These are phyloP conservation scores for Eupeodes latifasciatus DNA, from an alignment of 2,888 invertebrate genomes.

Conservation along the genomic window DNA sequence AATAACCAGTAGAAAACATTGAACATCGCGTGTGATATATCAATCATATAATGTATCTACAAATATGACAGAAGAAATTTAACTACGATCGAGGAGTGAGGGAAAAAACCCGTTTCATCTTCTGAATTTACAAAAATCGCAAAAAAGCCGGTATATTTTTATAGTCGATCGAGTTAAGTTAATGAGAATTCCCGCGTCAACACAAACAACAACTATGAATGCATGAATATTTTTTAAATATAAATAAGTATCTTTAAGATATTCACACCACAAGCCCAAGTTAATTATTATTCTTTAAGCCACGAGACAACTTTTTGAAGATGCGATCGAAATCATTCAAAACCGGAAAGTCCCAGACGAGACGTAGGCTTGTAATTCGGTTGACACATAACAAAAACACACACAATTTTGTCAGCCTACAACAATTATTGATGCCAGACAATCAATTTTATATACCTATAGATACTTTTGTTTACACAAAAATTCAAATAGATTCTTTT, in stretches of 20 bases:
- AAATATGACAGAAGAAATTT: conserved; percentile 23
- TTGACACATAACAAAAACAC: neutral
- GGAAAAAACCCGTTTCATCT: conserved; percentile 28
- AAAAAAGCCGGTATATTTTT: conserved; percentile 42
- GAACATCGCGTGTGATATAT: conserved; percentile 5
- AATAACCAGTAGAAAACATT: conserved; percentile 5
- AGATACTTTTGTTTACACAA: conserved; percentile 14
- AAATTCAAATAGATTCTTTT: neutral
- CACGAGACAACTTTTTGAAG: conserved; percentile 47
- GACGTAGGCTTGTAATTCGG: conserved; percentile 31
- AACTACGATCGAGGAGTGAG: conserved; percentile 5
- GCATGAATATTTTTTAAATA: conserved; percentile 3
- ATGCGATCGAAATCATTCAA: conserved; percentile 32
- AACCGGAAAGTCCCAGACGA: conserved; percentile 59
- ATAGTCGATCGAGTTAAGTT: conserved; percentile 5
- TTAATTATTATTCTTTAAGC: conserved; percentile 25
- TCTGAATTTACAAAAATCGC: conserved; percentile 7
- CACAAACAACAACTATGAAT: neutral
- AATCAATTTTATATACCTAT: neutral
- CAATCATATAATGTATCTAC: neutral
- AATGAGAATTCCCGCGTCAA: conserved; percentile 6
- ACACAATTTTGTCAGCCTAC: conserved; percentile 30
- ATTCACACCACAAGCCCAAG: conserved; percentile 23
- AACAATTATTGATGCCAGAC: neutral
- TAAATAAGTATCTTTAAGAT: conserved; percentile 14